A percentile compares a stretch with the other conserved stretches of the same genome.
phyloP scores from a whole-genome alignment of 2,113 vertebrate genomes.

The Microcebus lehilahytsara region DNA sequence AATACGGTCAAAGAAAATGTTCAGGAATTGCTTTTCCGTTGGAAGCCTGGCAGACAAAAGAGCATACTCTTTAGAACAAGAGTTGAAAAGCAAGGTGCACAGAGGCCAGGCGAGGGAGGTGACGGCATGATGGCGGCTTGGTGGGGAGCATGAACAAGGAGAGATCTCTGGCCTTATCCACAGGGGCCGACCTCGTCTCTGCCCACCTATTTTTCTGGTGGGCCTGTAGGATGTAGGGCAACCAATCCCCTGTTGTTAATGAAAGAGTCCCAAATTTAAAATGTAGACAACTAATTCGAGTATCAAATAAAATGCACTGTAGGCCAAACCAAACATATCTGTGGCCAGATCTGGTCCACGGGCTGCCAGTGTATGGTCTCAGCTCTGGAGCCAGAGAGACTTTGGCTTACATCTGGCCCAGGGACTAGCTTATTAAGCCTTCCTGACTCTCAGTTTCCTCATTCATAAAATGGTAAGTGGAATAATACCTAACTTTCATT shows the following conservation, averaged over 20 bases:
- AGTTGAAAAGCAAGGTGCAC: neutral
- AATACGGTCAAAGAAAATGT: neutral
- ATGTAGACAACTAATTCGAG: neutral
- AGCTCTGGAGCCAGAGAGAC: neutral
- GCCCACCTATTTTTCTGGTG: neutral
- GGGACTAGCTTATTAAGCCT: neutral
- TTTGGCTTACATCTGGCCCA: neutral
- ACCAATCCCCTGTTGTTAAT: neutral
- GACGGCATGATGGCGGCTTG: too few relatives aligned
- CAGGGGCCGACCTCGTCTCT: neutral
- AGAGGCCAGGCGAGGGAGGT: neutral
- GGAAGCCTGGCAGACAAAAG: neutral
- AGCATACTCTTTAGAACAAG: neutral
- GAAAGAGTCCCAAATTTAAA: neutral
- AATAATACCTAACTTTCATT: neutral
- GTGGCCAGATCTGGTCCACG: neutral
- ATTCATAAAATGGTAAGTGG: neutral
- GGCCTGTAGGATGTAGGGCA: neutral
- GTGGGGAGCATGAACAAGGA: too few relatives aligned
- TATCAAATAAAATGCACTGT: neutral
- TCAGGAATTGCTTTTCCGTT: neutral
- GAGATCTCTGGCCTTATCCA: neutral
- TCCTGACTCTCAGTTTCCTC: neutral
- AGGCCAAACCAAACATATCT: neutral
- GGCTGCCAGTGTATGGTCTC: neutral